Base-by-base conservation (phyloP, 2,888 invertebrate genomes). In the Neria commutata region DNA sequence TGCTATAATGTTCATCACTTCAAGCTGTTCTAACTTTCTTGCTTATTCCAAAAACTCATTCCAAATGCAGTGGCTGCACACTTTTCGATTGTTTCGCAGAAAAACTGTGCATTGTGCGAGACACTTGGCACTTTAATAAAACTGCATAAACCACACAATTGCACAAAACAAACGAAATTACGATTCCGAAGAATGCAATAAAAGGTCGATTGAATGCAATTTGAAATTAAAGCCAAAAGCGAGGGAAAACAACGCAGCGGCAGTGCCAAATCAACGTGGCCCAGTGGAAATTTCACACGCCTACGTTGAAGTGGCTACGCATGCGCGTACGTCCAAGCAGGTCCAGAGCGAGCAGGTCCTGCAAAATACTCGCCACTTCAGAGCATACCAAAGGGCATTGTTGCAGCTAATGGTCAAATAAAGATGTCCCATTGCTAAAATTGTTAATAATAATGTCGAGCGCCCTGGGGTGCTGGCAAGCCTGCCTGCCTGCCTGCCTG, bases 321-420 rank as follows among this genome's bases (percentile, higher is more conserved):
- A n/a, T n/a, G n/a, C n/a, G n/a, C n/a, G n/a, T n/a, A n/a, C n/a
- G n/a, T n/a, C n/a, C n/a, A n/a, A n/a, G n/a, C n/a, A n/a, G n/a
- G n/a, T n/a, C n/a, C n/a, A n/a, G n/a, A n/a, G n/a, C n/a, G n/a
- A n/a, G n/a, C n/a, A n/a, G n/a, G n/a, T n/a, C n/a, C n/a, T n/a
- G n/a, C n/a, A n/a, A n/a, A n/a, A n/a, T n/a, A n/a, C n/a, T n/a
- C n/a, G n/a, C n/a, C n/a, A n/a, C n/a, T n/a, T n/a, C n/a, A n/a
- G n/a, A n/a, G n/a, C n/a, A n/a, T n/a, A n/a, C n/a, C n/a, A n/a
- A n/a, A n/a, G n/a, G n/a, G 21, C 42, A 42, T 37, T 37, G 56
- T 14, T 64, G 56, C 62, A 68, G 70, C 70, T 74, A 75, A 75
- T 74, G 69, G 73, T 69, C 66, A 67, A 74, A 75, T 75, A 70